Conservation (phyloP, 2,888 invertebrate species). For the Polymixis lichenea region DNA sequence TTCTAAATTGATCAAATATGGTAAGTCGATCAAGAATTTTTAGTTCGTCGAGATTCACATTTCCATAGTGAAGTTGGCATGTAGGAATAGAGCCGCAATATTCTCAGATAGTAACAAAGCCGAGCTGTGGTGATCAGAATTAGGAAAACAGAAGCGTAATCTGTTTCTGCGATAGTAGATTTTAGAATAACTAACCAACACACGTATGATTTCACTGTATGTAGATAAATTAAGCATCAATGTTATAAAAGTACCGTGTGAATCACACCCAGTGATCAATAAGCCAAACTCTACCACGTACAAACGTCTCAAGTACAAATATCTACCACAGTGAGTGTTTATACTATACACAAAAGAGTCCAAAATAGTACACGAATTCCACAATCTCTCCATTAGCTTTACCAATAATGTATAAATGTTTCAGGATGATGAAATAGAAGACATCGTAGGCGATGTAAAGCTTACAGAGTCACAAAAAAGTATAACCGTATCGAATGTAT, state of each 20-base stretch:
- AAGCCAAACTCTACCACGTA: neutral
- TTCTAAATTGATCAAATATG: conserved; percentile 84
- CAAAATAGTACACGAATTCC: neutral
- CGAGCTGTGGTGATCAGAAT: neutral
- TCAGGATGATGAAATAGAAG: conserved; percentile 86
- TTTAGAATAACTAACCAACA: neutral
- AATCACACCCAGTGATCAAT: neutral
- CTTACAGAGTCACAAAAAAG: conserved; percentile 86
- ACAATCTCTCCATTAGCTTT: neutral
- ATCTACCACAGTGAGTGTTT: too few relatives aligned
- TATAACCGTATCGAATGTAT: conserved; percentile 81
- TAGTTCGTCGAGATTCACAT: neutral
- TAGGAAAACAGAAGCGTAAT: neutral
- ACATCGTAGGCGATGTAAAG: conserved; percentile 80
- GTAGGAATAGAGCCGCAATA: conserved; percentile 2
- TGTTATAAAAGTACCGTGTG: neutral
- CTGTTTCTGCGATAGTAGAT: too few relatives aligned
- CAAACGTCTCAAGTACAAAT: neutral
- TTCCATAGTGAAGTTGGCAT: neutral
- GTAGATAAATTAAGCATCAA: too few relatives aligned
- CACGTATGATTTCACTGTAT: neutral
- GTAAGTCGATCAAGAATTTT: conserved; percentile 72
- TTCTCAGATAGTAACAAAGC: neutral
- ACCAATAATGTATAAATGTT: conserved; percentile 23
- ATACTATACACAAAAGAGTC: neutral